Evolutionary conservation across 2,113 vertebrate species (phyloP).

Genomic region (Microcebus griseorufus): DNA sequence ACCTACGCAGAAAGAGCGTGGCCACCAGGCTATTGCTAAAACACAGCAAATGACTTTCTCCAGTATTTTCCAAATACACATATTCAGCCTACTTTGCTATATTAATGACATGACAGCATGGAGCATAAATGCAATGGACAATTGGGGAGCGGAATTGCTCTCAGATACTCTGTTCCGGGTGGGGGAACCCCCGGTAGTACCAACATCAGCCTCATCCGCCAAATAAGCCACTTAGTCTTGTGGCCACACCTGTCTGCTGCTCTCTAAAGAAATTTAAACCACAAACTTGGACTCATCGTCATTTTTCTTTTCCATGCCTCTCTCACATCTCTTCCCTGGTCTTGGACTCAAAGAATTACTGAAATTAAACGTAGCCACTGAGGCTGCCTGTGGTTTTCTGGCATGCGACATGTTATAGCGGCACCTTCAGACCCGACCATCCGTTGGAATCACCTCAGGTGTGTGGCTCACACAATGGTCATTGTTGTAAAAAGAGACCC

Average conservation of each 20-base stretch:
- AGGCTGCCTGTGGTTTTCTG: neutral
- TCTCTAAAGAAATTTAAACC: neutral
- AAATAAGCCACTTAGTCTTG: neutral
- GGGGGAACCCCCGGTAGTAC: neutral
- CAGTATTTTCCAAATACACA: neutral
- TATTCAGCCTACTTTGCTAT: neutral
- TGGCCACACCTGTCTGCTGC: rapidly evolving
- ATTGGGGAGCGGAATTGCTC: neutral
- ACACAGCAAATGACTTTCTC: neutral
- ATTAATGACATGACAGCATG: rapidly evolving
- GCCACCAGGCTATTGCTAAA: neutral
- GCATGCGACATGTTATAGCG: neutral
- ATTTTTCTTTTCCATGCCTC: neutral
- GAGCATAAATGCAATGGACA: rapidly evolving
- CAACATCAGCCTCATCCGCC: neutral
- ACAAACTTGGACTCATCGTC: neutral
- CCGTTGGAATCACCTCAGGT: neutral
- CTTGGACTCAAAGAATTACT: neutral
- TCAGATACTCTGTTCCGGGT: neutral
- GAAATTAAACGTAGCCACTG: neutral
- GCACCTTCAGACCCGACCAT: constrained; percentile 37
- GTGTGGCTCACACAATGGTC: neutral
- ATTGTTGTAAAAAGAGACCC: constrained; percentile 50
- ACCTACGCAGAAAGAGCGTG: neutral
- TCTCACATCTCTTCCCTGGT: neutral